Evolutionary conservation across 1,140 invertebrate species (phyloP), one percentile per base, ranked within the genome.

Genomic region (Brachionus koreanus): DNA sequence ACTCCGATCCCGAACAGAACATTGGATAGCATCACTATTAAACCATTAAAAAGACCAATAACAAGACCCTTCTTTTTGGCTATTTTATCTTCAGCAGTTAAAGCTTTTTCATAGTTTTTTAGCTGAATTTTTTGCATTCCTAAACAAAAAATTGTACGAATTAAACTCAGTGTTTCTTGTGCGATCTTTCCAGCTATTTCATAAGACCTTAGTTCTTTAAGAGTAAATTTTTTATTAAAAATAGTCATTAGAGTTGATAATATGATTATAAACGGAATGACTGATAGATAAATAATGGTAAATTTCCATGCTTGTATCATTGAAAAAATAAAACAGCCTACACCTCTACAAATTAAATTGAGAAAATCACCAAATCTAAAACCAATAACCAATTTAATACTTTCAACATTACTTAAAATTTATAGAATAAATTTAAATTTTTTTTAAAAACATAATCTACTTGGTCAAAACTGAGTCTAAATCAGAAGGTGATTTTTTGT

Each of bases 61-160:
- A 25, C 3, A 25, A 82, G 16, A 10, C 63, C 63, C 46, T 69
- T 72, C 13, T 65, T 35, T 72, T 72, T 42, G 13, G 63, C 43
- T 19, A 42, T 49, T 25, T 43, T 52, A 25, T 82, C 57, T 3
- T 10, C 52, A 35, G 29, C 5, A 9, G 3, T 9, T 13, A 37
- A 81, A 43, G 12, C 61, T 37, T 9, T n/a, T 39, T 39, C 1
- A n/a, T 83, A 87, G 84, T 88, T 85, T 29, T 85, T 77, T 46
- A 86, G 83, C 83, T 88, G 87, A 75, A 87, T 87, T 16, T 85
- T 84, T 83, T 89, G 37, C 5, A 61, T 12, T 13, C 52, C 33
- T 19, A 69, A 39, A 29, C 63, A 46, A 52, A 72, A 23, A 12
- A 82, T 42, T 13, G 81, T 82, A 49, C 81, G 42, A 16, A 82